These are phyloP conservation scores for Carposina sasakii DNA, from an alignment of 1,140 invertebrate genomes.

Conservation along the genomic window DNA sequence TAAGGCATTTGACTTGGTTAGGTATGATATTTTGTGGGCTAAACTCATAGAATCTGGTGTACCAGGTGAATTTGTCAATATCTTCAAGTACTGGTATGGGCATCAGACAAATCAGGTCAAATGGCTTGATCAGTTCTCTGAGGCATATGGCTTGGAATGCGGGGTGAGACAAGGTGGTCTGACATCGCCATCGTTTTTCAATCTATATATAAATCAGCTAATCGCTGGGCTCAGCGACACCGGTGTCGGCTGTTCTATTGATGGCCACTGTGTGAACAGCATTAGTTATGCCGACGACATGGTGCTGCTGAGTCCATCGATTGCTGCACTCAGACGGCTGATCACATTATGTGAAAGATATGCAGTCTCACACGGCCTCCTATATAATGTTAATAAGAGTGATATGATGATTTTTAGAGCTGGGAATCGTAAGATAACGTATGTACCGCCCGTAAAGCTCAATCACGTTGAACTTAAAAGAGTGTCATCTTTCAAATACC, in stretches of 20 bases:
- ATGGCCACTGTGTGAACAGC: background rate
- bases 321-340: background rate
- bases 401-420: background rate
- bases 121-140: background rate
- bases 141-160: background rate
- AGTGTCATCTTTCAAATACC: no score
- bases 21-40: background rate
- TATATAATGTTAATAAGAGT: conserved; percentile 7
- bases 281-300: conserved; percentile 6
- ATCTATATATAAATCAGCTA: background rate
- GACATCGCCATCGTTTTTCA: background rate
- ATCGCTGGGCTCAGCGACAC: background rate
- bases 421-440: background rate
- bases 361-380: conserved; percentile 2
- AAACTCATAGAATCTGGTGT: background rate
- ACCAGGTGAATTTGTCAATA: background rate
- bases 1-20: conserved; percentile 7
- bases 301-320: conserved; percentile 8
- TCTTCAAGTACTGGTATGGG: conserved; percentile 3
- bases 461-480: no score
- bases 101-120: background rate
- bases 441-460: background rate
- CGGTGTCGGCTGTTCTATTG: conserved; percentile 1
- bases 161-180: conserved; percentile 1
- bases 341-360: conserved; percentile 1